Conservation (phyloP, 2,888 invertebrate species). For the Andricus curvator region DNA sequence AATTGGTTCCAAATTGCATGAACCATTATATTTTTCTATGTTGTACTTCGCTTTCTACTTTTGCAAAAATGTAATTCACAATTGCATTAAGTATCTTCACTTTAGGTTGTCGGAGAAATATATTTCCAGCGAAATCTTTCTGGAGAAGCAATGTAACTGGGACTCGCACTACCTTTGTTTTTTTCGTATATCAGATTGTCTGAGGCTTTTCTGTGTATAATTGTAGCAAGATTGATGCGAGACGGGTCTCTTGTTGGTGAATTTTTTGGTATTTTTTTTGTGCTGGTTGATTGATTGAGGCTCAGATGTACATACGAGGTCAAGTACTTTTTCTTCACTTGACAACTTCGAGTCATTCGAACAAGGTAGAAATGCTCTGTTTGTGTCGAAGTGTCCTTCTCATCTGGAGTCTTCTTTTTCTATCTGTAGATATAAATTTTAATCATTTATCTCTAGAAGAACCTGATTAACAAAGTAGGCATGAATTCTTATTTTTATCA, state of each 20-base stretch:
- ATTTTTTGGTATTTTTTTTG: neutral
- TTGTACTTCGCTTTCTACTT: no score
- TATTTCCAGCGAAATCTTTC: slow-evolving; percentile 59
- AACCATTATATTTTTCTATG: no score
- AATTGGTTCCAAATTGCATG: no score
- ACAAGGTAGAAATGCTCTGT: slow-evolving; percentile 57
- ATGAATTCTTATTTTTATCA: neutral
- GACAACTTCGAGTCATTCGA: slow-evolving; percentile 56
- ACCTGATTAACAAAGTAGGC: neutral
- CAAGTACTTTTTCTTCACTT: slow-evolving; percentile 41
- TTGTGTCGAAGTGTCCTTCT: slow-evolving; percentile 51
- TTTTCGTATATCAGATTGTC: slow-evolving; percentile 63
- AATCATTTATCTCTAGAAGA: neutral
- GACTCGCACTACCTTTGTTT: slow-evolving; percentile 57
- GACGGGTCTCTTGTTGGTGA: neutral
- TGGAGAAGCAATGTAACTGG: slow-evolving; percentile 51
- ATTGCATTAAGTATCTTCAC: neutral
- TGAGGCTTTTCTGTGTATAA: slow-evolving; percentile 58
- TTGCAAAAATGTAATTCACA: slow-evolving; percentile 1
- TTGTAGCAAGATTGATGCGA: slow-evolving; percentile 25
- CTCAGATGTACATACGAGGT: neutral
- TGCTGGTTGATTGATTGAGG: neutral
- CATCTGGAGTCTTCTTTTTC: neutral
- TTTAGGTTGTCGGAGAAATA: slow-evolving; percentile 41
- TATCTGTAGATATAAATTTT: neutral